Conservation (phyloP, 1,140 invertebrate genomes). For the Drosophila suzukii region DNA sequence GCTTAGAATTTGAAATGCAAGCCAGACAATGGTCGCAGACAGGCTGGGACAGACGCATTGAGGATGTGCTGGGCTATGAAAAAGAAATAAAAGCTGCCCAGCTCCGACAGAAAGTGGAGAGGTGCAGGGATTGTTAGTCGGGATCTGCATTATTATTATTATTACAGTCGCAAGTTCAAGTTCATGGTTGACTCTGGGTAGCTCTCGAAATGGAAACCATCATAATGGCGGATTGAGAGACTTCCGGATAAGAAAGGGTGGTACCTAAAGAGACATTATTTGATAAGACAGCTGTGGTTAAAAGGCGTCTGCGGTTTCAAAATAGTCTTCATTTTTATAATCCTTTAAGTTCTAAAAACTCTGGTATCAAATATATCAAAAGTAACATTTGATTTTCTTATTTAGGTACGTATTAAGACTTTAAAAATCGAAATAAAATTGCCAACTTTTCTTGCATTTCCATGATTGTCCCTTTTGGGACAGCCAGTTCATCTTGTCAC, state of each 20-base stretch:
- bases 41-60: slow-evolving; percentile 11
- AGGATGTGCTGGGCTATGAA: slow-evolving; percentile 34
- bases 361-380: too few relatives aligned
- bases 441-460: not conserved
- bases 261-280: not conserved
- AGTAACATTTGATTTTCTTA: too few relatives aligned
- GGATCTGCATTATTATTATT: slow-evolving; percentile 48
- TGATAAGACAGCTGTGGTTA: slow-evolving; percentile 7
- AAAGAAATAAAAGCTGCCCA: slow-evolving; percentile 49
- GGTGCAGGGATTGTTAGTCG: slow-evolving; percentile 46
- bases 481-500: slow-evolving; percentile 41
- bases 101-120: slow-evolving; percentile 12
- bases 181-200: slow-evolving; percentile 53
- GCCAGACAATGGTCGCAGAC: slow-evolving; percentile 66
- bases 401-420: not conserved
- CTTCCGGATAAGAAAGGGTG: slow-evolving; percentile 1
- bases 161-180: slow-evolving; percentile 77
- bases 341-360: not conserved
- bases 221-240: slow-evolving; percentile 20
- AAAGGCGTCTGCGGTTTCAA: not conserved
- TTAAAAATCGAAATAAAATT: not conserved
- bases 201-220: slow-evolving; percentile 58
- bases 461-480: slow-evolving; percentile 2
- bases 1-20: slow-evolving; percentile 81
- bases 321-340: not conserved